Base-by-base conservation (phyloP, 2,113 vertebrate genomes). In the Neogale vison region DNA sequence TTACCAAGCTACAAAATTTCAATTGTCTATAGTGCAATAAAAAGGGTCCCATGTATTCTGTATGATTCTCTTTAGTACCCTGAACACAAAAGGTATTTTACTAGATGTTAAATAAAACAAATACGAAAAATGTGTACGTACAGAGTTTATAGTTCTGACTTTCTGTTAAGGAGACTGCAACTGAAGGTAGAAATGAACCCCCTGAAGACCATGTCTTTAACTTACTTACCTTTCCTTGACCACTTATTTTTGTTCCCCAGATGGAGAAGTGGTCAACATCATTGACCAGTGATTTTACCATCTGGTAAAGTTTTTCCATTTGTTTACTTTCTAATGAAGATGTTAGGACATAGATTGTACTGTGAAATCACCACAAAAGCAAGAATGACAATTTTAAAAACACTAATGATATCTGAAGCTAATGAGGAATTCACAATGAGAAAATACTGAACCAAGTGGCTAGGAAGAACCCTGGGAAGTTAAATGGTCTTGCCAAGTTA, bases 351-450 rank as follows among this genome's bases (percentile, higher is more conserved):
- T 3, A 88, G 84, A 93, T 7, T 94, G 55, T 55, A 96, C 71
- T 67, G 42, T 92, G 85, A 96, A 97, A 88, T 88, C 36, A 89
- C 57, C 90, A 92, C 59, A 88, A 90, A 97, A 93, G 59, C 50
- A 97, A 88, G n/a, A 95, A 92, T 45, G 80, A 63, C 50, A 82
- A 55, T 96, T 92, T 72, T 39, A 86, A 88, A 95, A 96, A 92
- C 31, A 97, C 45, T 79, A 91, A 79, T 52, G 88, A 90, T 93
- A 97, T 69, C 76, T 97, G 77, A 92, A 95, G 84, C 76, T 96
- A 92, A 97, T 50, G 80, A 97, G 71, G 77, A 93, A 97, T 96
- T 93, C 47, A 96, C 34, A 96, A 90, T 95, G 61, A 95, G 59
- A 88, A 91, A 90, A 90, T 13, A 86, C 1, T 45, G 86, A 96